A percentile compares a stretch with the other conserved stretches of the same genome.
These are phyloP conservation scores for Crotalus tigris DNA, from an alignment of 2,113 vertebrate genomes.

Conservation along the genomic window DNA sequence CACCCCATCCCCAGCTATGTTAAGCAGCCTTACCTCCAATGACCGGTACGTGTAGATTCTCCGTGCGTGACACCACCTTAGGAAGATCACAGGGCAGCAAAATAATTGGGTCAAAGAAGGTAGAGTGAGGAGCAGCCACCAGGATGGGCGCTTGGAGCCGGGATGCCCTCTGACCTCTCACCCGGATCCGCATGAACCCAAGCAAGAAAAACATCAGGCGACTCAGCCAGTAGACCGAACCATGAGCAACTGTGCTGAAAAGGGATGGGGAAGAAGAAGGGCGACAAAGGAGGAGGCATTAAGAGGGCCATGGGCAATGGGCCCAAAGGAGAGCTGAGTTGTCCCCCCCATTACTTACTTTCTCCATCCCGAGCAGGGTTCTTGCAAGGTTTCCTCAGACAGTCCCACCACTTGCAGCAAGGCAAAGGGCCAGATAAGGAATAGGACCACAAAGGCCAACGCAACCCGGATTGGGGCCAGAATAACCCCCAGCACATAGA, in stretches of 20 bases:
- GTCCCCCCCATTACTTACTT: constrained; percentile 53
- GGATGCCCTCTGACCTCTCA: constrained; percentile 78
- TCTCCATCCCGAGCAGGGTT: constrained; percentile 77
- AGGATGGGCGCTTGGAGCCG: constrained; percentile 80
- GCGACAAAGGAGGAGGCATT: neutral
- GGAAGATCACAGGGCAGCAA: constrained; percentile 74
- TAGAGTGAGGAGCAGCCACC: constrained; percentile 84
- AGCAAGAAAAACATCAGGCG: constrained; percentile 77
- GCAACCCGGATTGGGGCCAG: constrained; percentile 77
- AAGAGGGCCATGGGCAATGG: neutral
- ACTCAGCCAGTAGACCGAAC: constrained; percentile 70
- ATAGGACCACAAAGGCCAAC: constrained; percentile 70
- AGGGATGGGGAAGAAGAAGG: neutral
- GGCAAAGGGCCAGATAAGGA: constrained; percentile 82
- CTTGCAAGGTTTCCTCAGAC: constrained; percentile 67
- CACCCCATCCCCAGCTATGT: neutral
- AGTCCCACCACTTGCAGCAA: constrained; percentile 77
- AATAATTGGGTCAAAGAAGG: constrained; percentile 84
- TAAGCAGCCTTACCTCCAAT: constrained; percentile 79
- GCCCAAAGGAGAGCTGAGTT: neutral
- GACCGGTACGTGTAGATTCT: constrained; percentile 81
- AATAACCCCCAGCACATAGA: constrained; percentile 72
- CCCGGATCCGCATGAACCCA: constrained; percentile 80
- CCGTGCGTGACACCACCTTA: constrained; percentile 82
- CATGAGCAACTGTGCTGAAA: constrained; percentile 69